Evolutionary conservation across 1,140 invertebrate genomes (phyloP).

Genomic region (Hormaphis cornu): DNA sequence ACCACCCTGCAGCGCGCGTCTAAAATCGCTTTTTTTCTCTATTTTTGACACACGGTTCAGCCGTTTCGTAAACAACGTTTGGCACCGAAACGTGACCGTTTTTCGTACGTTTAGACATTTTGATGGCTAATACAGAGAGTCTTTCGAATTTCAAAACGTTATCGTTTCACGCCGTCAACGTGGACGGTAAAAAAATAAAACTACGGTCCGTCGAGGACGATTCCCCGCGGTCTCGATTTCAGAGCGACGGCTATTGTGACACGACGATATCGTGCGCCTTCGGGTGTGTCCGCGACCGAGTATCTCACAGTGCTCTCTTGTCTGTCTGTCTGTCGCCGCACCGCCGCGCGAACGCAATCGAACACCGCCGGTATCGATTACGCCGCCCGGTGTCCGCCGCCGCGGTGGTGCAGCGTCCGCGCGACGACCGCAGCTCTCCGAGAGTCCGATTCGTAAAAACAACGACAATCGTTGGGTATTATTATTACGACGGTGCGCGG

Average conservation of each 20-base stretch:
- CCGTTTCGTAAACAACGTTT: too few relatives aligned
- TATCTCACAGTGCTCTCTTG: conserved; percentile 26
- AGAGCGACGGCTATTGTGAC: not conserved
- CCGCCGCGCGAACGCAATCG: conserved; percentile 21
- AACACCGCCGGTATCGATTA: conserved; percentile 24
- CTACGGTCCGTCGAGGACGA: not conserved
- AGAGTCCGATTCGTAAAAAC: conserved; percentile 5
- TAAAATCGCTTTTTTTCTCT: too few relatives aligned
- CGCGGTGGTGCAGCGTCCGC: not conserved
- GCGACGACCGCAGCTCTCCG: not conserved
- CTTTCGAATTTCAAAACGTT: too few relatives aligned
- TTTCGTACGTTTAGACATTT: too few relatives aligned
- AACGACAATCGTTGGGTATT: not conserved
- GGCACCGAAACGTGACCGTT: too few relatives aligned
- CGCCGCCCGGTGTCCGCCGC: conserved; percentile 13
- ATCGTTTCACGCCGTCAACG: too few relatives aligned
- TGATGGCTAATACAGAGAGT: too few relatives aligned
- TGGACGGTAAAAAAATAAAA: not conserved
- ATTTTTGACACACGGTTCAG: too few relatives aligned
- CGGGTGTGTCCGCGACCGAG: conserved; percentile 19
- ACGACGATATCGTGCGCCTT: not conserved
- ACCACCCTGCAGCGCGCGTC: too few relatives aligned
- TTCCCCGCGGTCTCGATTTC: conserved; percentile 15
- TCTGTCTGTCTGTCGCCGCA: too few relatives aligned
- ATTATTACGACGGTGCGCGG: not conserved